phyloP scores from a whole-genome alignment of 2,113 vertebrate genomes.

The Pelodiscus sinensis region DNA sequence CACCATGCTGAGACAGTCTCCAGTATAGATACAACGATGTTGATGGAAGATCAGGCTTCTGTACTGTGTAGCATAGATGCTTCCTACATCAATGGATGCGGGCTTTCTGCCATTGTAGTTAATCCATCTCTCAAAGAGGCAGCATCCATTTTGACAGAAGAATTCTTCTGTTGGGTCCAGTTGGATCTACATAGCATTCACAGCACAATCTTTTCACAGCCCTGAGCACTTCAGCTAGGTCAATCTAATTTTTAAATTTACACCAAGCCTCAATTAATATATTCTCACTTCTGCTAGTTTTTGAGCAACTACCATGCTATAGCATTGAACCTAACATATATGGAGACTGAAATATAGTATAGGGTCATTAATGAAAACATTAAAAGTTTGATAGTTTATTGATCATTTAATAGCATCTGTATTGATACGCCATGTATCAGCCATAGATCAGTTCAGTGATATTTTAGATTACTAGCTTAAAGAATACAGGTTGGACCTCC shows the following conservation, averaged over 20 bases:
- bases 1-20: background rate
- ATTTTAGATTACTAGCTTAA: background rate
- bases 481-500: background rate
- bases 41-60: background rate
- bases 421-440: background rate
- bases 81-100: background rate
- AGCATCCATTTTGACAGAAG: background rate
- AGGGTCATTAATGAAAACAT: background rate
- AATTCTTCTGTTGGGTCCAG: background rate
- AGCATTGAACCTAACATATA: slow-evolving; percentile 11
- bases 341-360: background rate
- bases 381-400: background rate
- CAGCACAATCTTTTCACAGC: too few relatives aligned
- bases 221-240: too few relatives aligned
- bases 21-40: background rate
- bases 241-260: too few relatives aligned
- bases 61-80: background rate
- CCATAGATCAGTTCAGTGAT: background rate
- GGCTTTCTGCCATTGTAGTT: background rate
- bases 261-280: background rate
- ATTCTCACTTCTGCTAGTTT: background rate
- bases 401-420: background rate
- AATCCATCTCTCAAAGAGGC: background rate
- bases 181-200: background rate
- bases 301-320: background rate